phyloP scores from a whole-genome alignment of 2,888 invertebrate species.

The Microctonus aethiopoides region DNA sequence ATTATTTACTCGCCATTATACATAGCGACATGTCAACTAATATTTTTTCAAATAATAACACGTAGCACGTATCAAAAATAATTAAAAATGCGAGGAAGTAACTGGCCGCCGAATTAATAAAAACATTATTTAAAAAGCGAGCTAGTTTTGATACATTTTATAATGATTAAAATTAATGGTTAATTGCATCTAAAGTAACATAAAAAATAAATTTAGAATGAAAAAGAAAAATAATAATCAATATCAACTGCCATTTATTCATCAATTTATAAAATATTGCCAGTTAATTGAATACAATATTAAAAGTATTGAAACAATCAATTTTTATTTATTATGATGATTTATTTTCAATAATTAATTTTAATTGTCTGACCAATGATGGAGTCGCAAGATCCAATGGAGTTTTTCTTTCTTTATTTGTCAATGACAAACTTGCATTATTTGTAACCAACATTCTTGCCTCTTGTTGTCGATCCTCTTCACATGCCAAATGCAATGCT shows the following conservation, averaged over 20 bases:
- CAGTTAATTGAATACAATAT: constrained; percentile 27
- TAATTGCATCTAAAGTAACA: constrained; percentile 42
- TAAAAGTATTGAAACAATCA: constrained; percentile 16
- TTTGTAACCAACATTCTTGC: constrained; percentile 75
- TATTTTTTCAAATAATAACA: constrained; percentile 5
- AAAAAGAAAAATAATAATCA: constrained; percentile 29
- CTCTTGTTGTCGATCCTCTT: constrained; percentile 79
- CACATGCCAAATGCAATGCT: constrained; percentile 85
- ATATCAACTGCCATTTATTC: constrained; percentile 25
- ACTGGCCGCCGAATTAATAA: constrained; percentile 35
- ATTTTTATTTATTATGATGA: constrained; percentile 2
- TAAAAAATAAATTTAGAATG: constrained; percentile 42
- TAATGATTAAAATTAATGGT: constrained; percentile 56
- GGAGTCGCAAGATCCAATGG: constrained; percentile 72
- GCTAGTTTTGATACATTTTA: constrained; percentile 65
- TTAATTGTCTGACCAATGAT: constrained; percentile 47
- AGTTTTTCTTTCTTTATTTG: constrained; percentile 76
- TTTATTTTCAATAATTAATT: constrained; percentile 40
- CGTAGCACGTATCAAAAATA: constrained; percentile 13
- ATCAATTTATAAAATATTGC: constrained; percentile 25
- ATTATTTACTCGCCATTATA: constrained; percentile 1
- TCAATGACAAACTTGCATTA: constrained; percentile 72
- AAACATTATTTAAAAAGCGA: constrained; percentile 43
- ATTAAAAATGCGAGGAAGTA: constrained; percentile 12
- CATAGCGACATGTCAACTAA: constrained; percentile 2